Evolutionary conservation across 2,888 invertebrate genomes (phyloP).

Genomic region (Volucella zonaria): DNA sequence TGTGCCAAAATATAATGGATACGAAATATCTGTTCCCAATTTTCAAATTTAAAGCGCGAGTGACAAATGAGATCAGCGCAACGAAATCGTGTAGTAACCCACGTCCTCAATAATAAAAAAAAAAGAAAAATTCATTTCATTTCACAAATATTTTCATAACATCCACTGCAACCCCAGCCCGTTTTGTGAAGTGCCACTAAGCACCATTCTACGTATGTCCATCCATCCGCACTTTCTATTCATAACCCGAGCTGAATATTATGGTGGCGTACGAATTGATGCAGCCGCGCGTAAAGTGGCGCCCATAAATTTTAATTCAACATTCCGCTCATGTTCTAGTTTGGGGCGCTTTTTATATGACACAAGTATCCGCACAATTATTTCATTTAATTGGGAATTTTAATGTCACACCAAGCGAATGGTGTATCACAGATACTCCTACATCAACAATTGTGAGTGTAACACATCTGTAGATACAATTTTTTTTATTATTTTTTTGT

Average conservation of each 20-base stretch:
- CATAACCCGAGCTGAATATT: slow-evolving; percentile 5
- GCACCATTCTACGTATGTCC: slow-evolving; percentile 51
- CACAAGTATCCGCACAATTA: slow-evolving; percentile 42
- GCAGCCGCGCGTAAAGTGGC: slow-evolving; percentile 58
- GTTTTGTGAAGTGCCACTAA: background rate
- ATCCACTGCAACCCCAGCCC: slow-evolving; percentile 13
- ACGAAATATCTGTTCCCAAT: slow-evolving; percentile 44
- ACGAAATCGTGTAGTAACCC: slow-evolving; percentile 42
- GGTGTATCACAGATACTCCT: slow-evolving; percentile 32
- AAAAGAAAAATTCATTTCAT: slow-evolving; percentile 43
- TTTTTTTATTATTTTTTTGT: background rate
- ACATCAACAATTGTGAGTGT: background rate
- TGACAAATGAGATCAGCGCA: slow-evolving; percentile 59
- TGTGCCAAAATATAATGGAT: slow-evolving; percentile 45
- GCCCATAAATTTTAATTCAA: slow-evolving; percentile 68
- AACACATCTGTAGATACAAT: slow-evolving; percentile 33
- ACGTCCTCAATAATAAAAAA: background rate
- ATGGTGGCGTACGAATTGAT: slow-evolving; percentile 43
- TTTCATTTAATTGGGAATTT: slow-evolving; percentile 68
- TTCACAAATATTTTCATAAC: slow-evolving; percentile 62
- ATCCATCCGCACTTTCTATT: slow-evolving; percentile 36
- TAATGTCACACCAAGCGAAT: slow-evolving; percentile 35
- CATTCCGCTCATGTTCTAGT: slow-evolving; percentile 62
- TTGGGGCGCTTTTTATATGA: background rate
- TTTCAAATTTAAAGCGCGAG: slow-evolving; percentile 47